These are phyloP conservation scores for Spea hammondii DNA, from an alignment of 2,797 vertebrate genomes.

Conservation along the genomic window DNA sequence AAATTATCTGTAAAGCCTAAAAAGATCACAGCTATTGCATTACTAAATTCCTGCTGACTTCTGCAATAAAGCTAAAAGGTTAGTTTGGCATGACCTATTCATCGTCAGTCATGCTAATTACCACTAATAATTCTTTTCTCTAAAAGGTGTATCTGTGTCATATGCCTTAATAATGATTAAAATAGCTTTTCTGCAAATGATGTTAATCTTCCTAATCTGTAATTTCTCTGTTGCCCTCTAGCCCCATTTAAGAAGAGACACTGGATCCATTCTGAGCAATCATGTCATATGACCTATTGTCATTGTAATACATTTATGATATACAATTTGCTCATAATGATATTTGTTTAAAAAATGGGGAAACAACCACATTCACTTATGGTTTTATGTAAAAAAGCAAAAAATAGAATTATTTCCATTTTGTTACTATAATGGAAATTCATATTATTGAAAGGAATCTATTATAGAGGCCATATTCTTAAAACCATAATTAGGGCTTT, in stretches of 20 bases:
- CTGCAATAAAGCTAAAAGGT: slow-evolving; percentile 28
- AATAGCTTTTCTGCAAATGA: slow-evolving; percentile 23
- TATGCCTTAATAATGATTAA: slow-evolving; percentile 34
- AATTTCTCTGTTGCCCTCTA: slow-evolving; percentile 32
- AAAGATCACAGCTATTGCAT: slow-evolving; percentile 7
- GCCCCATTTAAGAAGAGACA: slow-evolving; percentile 8
- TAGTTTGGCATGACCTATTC: slow-evolving; percentile 26
- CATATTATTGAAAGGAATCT: too few species aligned
- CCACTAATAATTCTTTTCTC: slow-evolving; percentile 32
- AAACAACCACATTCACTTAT: too few species aligned
- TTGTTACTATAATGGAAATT: too few species aligned
- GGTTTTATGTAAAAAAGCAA: too few species aligned
- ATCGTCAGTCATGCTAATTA: slow-evolving; percentile 27
- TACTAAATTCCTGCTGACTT: slow-evolving; percentile 20
- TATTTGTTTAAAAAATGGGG: too few species aligned
- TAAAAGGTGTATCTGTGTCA: slow-evolving; percentile 27
- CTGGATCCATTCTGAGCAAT: not conserved
- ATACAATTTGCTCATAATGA: too few species aligned
- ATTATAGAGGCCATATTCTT: too few species aligned
- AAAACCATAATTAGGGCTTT: too few species aligned
- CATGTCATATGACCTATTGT: not conserved
- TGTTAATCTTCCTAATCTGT: slow-evolving; percentile 34
- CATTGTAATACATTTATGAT: slow-evolving; percentile 4
- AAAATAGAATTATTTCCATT: too few species aligned
- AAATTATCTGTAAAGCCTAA: not conserved